A percentile compares a stretch with the other conserved stretches of the same genome.
Evolutionary conservation across 1,140 invertebrate species (phyloP).

Genomic region (Drosophila aff.): DNA sequence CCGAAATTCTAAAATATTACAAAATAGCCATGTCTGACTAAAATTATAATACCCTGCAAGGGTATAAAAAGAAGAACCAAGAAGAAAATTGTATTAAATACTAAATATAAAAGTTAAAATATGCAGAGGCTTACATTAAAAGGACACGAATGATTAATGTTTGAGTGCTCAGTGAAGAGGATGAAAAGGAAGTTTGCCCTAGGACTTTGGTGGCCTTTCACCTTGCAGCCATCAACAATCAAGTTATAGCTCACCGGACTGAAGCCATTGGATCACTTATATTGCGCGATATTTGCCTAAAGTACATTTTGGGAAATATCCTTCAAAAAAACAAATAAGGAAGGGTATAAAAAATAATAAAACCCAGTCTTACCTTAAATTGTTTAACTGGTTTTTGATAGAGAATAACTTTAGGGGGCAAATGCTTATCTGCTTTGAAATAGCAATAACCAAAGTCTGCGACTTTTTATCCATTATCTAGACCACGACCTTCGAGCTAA

Average conservation of each 20-base stretch:
- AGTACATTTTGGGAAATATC: too few relatives aligned
- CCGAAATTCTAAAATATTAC: too few relatives aligned
- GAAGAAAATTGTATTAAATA: background rate
- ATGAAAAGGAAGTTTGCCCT: constrained; percentile 5
- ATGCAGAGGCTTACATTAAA: constrained; percentile 3
- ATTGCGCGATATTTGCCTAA: constrained; percentile 1
- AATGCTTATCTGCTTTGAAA: constrained; percentile 17
- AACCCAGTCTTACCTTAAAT: background rate
- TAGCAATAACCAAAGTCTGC: constrained; percentile 7
- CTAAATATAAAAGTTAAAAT: background rate
- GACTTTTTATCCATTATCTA: constrained; percentile 16
- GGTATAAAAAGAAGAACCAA: background rate
- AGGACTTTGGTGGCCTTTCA: background rate
- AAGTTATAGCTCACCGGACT: constrained; percentile 8
- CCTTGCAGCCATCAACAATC: constrained; percentile 17
- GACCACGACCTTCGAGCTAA: background rate
- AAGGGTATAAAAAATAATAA: background rate
- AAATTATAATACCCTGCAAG: too few relatives aligned
- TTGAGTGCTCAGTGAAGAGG: background rate
- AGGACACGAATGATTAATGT: constrained; percentile 28
- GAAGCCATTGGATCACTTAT: constrained; percentile 5
- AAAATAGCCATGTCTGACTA: too few relatives aligned
- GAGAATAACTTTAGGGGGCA: background rate
- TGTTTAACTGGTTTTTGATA: background rate
- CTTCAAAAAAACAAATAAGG: background rate